A percentile compares a stretch with the other conserved stretches of the same genome.
Conservation (phyloP, 1,140 invertebrate genomes). For the Platorchestia sp. region DNA sequence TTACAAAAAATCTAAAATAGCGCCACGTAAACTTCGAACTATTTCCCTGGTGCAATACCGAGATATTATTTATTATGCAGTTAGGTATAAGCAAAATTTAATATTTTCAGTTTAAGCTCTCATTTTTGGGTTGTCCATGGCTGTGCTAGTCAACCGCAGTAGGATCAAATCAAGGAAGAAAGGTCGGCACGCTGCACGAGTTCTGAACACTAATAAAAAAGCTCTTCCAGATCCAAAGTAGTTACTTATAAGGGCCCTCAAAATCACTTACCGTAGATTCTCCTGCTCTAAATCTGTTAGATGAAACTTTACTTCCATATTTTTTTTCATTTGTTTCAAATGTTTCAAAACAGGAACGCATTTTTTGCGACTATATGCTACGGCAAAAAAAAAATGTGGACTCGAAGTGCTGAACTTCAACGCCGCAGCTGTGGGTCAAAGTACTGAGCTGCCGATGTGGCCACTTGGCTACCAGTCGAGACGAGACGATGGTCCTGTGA, state of each 20-base stretch:
- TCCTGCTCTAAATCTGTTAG: neutral
- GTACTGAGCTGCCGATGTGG: neutral
- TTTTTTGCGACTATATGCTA: neutral
- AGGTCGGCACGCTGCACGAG: neutral
- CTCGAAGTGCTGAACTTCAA: neutral
- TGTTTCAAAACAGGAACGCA: neutral
- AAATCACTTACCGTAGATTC: neutral
- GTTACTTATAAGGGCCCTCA: neutral
- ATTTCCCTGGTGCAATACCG: neutral
- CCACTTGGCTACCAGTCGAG: neutral
- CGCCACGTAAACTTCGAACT: neutral
- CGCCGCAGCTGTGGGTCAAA: neutral
- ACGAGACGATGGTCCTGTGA: neutral
- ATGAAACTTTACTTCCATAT: neutral
- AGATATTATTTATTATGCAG: neutral
- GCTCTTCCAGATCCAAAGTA: no score
- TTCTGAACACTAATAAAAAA: neutral
- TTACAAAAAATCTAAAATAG: neutral
- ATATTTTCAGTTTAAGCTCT: no score
- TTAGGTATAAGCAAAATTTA: no score
- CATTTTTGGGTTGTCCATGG: neutral
- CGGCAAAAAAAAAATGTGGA: neutral
- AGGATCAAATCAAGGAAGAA: neutral
- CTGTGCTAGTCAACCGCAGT: neutral
- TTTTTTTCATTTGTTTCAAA: neutral